These are phyloP conservation scores for Tetraodon nigroviridis DNA, from an alignment of 2,113 vertebrate genomes.

Conservation along the genomic window DNA sequence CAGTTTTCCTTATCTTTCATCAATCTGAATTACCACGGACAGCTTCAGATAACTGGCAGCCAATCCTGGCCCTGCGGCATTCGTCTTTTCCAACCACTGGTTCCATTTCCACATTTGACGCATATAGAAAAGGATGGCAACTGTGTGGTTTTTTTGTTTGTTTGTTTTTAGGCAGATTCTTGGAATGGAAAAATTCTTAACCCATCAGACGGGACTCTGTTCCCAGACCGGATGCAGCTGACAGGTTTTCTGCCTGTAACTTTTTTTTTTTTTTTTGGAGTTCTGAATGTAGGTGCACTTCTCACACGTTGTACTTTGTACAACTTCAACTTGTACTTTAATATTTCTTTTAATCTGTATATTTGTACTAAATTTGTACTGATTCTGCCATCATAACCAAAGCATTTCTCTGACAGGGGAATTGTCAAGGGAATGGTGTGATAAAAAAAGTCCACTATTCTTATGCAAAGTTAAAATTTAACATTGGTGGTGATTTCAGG, in stretches of 20 bases:
- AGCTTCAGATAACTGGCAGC: conserved; percentile 47
- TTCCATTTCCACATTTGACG: conserved; percentile 42
- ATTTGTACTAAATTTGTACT: too few species aligned
- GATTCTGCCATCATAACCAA: too few species aligned
- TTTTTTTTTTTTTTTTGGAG: too few species aligned
- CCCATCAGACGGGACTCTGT: conserved; percentile 9
- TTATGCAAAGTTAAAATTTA: too few species aligned
- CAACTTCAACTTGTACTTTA: too few species aligned
- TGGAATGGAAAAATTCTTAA: background rate
- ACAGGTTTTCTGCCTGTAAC: conserved; percentile 19
- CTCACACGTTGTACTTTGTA: too few species aligned
- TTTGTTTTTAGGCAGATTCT: conserved; percentile 17
- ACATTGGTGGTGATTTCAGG: too few species aligned
- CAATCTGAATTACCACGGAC: conserved; percentile 63
- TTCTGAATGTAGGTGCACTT: too few species aligned
- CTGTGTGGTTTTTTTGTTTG: conserved; percentile 8
- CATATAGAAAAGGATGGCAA: conserved; percentile 25
- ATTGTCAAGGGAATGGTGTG: too few species aligned
- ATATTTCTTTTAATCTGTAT: too few species aligned
- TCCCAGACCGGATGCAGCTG: background rate
- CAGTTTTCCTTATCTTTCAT: conserved; percentile 61
- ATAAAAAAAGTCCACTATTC: too few species aligned
- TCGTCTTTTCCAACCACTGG: background rate
- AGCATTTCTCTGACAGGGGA: too few species aligned
- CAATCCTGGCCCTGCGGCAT: conserved; percentile 33